Percentiles rank a stretch among this genome's conserved stretches.
These are phyloP conservation scores for Peromyscus maniculatus DNA, from an alignment of 2,113 vertebrate genomes.

Conservation along the genomic window DNA sequence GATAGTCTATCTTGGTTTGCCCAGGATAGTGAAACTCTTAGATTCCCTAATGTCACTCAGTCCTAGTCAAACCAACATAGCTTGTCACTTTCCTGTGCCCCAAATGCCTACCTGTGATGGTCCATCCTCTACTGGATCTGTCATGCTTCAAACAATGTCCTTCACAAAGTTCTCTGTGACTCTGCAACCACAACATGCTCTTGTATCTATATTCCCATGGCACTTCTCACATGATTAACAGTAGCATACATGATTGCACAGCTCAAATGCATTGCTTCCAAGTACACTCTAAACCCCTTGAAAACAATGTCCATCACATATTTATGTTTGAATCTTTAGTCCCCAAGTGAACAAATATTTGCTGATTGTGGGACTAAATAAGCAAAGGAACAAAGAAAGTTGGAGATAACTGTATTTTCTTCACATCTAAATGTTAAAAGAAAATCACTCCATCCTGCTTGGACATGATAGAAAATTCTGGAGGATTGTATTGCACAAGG, in stretches of 20 bases:
- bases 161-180: background rate
- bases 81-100: background rate
- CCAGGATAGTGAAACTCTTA: background rate
- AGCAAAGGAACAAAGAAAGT: background rate
- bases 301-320: background rate
- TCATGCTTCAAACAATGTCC: background rate
- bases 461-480: background rate
- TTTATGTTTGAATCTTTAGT: background rate
- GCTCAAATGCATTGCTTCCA: background rate
- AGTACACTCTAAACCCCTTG: background rate
- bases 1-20: background rate
- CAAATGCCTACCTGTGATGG: background rate
- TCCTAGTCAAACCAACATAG: background rate
- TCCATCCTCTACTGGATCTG: background rate
- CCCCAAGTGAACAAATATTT: background rate
- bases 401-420: background rate
- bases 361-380: background rate
- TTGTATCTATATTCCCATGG: background rate
- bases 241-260: fast-evolving
- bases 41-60: background rate
- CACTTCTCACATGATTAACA: background rate
- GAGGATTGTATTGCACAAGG: background rate
- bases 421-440: background rate
- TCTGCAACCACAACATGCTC: background rate
- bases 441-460: background rate